Evolutionary conservation across 2,797 vertebrate genomes (phyloP).

Genomic region (Pseudocheirus occidentalis): DNA sequence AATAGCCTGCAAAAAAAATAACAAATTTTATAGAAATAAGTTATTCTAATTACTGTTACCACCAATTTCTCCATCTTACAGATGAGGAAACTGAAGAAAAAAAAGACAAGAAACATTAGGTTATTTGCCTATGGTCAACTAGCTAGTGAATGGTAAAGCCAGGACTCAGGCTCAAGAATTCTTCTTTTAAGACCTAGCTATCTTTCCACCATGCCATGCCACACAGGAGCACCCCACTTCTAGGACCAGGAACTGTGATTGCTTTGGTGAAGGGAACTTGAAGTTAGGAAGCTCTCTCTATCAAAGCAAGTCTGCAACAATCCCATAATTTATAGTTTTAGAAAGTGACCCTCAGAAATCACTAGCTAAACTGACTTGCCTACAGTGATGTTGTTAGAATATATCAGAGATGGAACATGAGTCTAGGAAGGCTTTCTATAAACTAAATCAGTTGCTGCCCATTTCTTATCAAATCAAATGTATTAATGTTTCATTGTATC

Average conservation of each 20-base stretch:
- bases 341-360: neutral
- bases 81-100: neutral
- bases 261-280: neutral
- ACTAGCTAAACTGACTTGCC: neutral
- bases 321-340: neutral
- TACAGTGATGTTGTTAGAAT: neutral
- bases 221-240: too few species aligned
- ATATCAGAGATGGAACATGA: neutral
- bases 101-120: neutral
- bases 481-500: neutral
- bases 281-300: neutral
- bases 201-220: neutral
- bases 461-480: neutral
- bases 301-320: neutral
- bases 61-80: neutral
- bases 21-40: neutral
- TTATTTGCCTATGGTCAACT: neutral
- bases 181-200: neutral
- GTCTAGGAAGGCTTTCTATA: neutral
- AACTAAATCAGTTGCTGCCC: neutral
- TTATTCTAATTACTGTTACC: neutral
- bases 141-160: neutral
- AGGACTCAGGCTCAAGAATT: neutral
- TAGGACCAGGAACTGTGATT: neutral
- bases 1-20: too few species aligned